Evolutionary conservation across 2,797 vertebrate species (phyloP).

Genomic region (Graptemys geographica): DNA sequence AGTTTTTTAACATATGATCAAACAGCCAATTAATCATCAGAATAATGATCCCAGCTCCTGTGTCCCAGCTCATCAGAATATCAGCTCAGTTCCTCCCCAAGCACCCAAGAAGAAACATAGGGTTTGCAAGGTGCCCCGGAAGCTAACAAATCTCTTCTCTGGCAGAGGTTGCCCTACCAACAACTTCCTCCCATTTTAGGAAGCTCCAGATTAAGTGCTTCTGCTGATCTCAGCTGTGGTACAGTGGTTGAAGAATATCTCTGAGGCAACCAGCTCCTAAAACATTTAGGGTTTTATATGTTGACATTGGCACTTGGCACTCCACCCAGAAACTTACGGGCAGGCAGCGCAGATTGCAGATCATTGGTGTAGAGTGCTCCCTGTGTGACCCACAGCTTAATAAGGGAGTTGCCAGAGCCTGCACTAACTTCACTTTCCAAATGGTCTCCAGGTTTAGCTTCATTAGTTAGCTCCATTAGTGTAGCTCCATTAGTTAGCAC

Average conservation of each 20-base stretch:
- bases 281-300: background rate
- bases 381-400: background rate
- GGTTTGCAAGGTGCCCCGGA: constrained; percentile 71
- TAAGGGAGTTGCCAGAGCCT: background rate
- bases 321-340: background rate
- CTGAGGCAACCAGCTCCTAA: constrained; percentile 44
- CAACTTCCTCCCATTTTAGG: constrained; percentile 52
- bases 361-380: background rate
- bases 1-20: constrained; percentile 65
- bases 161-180: constrained; percentile 48
- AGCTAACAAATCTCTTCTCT: constrained; percentile 36
- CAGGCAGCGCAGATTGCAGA: background rate
- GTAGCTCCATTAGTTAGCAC: background rate
- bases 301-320: constrained; percentile 23
- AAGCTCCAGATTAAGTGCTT: constrained; percentile 35
- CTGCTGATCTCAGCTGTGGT: constrained; percentile 44
- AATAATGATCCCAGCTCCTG: constrained; percentile 57
- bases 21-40: constrained; percentile 67
- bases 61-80: constrained; percentile 42
- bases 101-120: constrained; percentile 53
- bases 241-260: constrained; percentile 37
- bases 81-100: constrained; percentile 54
- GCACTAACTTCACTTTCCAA: background rate
- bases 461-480: background rate
- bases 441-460: background rate